Percentiles rank a stretch among this genome's conserved stretches.
These are phyloP conservation scores for Napeogenes sylphis DNA, from an alignment of 2,888 invertebrate genomes.

Conservation along the genomic window DNA sequence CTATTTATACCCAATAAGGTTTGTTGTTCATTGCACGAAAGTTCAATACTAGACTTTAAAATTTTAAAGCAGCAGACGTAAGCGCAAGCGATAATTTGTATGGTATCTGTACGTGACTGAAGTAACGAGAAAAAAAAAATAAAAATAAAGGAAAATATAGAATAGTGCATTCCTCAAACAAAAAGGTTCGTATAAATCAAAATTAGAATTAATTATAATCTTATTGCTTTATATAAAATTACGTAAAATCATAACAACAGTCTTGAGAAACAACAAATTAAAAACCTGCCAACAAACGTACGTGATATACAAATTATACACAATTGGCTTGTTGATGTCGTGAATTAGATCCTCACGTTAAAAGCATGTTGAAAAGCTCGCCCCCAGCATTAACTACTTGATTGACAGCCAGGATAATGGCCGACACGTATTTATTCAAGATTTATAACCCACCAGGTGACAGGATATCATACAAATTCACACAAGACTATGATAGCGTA, in stretches of 20 bases:
- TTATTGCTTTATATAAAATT: too few relatives aligned
- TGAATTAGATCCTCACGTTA: conserved; percentile 9
- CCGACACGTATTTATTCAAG: conserved; percentile 29
- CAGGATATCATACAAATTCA: conserved; percentile 26
- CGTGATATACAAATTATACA: neutral
- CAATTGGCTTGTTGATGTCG: conserved; percentile 1
- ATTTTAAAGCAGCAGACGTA: conserved; percentile 54
- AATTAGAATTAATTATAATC: too few relatives aligned
- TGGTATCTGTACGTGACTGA: conserved; percentile 71
- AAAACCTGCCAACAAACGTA: too few relatives aligned
- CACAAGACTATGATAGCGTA: conserved; percentile 22
- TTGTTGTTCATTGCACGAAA: conserved; percentile 28
- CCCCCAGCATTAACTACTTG: conserved; percentile 20
- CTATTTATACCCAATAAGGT: conserved; percentile 35
- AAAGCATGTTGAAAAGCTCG: conserved; percentile 20
- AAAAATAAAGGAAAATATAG: conserved; percentile 48
- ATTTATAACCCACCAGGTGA: conserved; percentile 32
- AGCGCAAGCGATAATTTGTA: conserved; percentile 75
- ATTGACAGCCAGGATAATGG: conserved; percentile 30
- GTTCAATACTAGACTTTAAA: conserved; percentile 46
- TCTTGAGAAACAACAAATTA: too few relatives aligned
- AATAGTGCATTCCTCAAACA: neutral
- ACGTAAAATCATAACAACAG: too few relatives aligned
- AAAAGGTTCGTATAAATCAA: too few relatives aligned
- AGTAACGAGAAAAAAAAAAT: conserved; percentile 63